Conservation (phyloP, 2,113 vertebrate genomes). For the Nerophis lumbriciformis region DNA sequence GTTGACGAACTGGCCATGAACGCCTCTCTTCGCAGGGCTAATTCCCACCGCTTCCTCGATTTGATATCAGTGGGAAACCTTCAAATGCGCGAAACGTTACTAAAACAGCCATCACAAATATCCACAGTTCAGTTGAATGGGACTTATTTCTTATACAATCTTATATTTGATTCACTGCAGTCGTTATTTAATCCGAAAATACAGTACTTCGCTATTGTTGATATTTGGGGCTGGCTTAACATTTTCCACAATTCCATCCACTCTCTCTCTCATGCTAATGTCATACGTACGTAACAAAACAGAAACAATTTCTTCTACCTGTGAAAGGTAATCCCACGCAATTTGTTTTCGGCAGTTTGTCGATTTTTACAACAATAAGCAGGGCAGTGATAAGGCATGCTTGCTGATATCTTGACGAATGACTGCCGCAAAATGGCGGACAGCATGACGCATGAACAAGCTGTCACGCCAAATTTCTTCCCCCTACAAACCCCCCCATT, state of each 20-base stretch:
- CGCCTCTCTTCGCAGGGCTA: background rate
- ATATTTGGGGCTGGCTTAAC: background rate
- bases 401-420: background rate
- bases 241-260: background rate
- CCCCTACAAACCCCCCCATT: too few relatives aligned
- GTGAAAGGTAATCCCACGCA: background rate
- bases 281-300: background rate
- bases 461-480: too few relatives aligned
- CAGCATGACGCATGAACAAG: background rate
- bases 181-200: background rate
- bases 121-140: background rate
- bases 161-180: background rate
- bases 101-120: background rate
- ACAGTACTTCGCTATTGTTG: background rate
- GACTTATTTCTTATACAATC: background rate
- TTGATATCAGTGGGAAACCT: conserved; percentile 2
- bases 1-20: background rate
- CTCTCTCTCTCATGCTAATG: background rate
- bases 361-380: background rate
- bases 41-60: background rate
- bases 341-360: background rate
- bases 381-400: background rate
- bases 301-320: background rate
- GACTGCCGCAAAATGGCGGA: background rate
- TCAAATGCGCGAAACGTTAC: background rate